Percentiles rank a stretch among this genome's conserved stretches.
Conservation (phyloP, 2,888 invertebrate genomes). For the Heliconius charithonia region DNA sequence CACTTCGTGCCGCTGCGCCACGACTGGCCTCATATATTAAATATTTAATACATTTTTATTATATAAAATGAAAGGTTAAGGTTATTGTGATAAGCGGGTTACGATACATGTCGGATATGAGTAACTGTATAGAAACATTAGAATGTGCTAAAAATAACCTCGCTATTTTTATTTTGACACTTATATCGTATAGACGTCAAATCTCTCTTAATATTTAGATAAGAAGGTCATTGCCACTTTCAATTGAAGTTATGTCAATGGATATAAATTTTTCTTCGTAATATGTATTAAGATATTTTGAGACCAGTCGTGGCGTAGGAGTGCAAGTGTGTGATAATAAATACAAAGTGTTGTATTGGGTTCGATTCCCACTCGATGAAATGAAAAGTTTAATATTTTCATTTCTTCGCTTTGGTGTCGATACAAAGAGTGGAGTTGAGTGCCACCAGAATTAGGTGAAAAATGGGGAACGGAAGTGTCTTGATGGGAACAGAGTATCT, state of each 20-base stretch:
- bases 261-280: background rate
- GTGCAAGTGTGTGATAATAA: background rate
- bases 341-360: background rate
- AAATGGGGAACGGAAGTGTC: no score
- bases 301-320: background rate
- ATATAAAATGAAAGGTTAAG: slow-evolving; percentile 6
- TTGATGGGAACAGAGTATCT: no score
- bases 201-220: slow-evolving; percentile 13
- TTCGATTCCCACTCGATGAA: background rate
- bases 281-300: background rate
- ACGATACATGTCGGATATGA: background rate
- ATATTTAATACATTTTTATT: background rate
- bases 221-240: slow-evolving; percentile 35
- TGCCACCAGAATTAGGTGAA: no score
- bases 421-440: background rate
- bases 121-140: background rate
- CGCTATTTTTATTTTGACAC: background rate
- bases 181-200: background rate
- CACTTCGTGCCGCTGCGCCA: no score
- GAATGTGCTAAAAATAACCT: slow-evolving; percentile 20
- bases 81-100: background rate
- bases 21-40: background rate
- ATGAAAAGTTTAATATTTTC: background rate
- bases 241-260: slow-evolving; percentile 7
- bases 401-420: background rate